Base-by-base conservation (phyloP, 2,888 invertebrate species). In the Byasa hedistus region DNA sequence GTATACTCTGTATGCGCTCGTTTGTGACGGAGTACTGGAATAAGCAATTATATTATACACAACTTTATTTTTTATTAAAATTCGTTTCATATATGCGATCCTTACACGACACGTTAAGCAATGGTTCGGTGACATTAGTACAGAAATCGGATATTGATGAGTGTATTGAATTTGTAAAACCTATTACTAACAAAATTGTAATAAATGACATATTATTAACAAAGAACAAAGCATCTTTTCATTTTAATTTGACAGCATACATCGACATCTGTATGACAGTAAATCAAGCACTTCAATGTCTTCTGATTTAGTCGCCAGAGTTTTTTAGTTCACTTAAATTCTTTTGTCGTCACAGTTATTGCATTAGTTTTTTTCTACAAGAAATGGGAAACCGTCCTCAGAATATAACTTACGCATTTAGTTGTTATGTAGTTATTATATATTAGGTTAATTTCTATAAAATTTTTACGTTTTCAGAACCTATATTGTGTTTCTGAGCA, bases 151-250 rank as follows among this genome's bases (percentile, higher is more conserved):
- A 69, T 70, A 78, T 72, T 64, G 71, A 76, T 69, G 81, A 78
- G 71, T 77, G 74, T 75, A 81, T 76, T 71, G 81, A 73, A 72
- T 83, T 79, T 81, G 79, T 79, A 85, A 84, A 82, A 75, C 81
- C 76, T 82, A 84, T 79, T 79, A 84, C 77, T 81, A 87, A 78
- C 76, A 89, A 86, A 86, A 86, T 78, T 78, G 79, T 78, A 79
- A 78, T 78, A 80, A 81, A 82, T 87, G 81, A 85, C 91, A 90
- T 90, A 80, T 73, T 89, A 85, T 79, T 73, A 83, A 86, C 85
- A 81, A 78, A 70, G 76, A 78, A 75, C 79, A 76, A 77, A 76
- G 70, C 75, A 74, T 81, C 75, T 74, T 82, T 75, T 79, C 83
- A 82, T 85, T 78, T 71, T 75, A 69, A 68, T 61, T 54, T 73